Evolutionary conservation across 1,140 invertebrate genomes (phyloP), one percentile per base, ranked within the genome.

Genomic region (Papilio xuthus): DNA sequence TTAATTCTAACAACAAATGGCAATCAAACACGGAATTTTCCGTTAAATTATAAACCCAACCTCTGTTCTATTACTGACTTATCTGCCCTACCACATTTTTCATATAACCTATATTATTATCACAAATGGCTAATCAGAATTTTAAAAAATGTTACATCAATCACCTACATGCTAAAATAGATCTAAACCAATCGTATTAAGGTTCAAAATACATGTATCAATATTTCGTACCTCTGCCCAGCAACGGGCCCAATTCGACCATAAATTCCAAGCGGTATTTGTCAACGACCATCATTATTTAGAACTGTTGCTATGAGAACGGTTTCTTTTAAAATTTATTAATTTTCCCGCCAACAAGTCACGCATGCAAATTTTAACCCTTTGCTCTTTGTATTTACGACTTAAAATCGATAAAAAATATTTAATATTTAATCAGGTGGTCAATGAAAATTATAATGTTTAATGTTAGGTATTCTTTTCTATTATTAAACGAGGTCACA

Each of bases 241-340:
- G n/a, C 32, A 37, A 69, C 18, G 67, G 26, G 28, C 32, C 15
- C 28, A 71, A 71, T 44, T 20, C 37, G 37, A 71, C 18, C 10
- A 71, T 44, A 71, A 71, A 71, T 71, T 42, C 10, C 32, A 12
- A 71, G 70, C 41, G 18, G 41, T 44, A 71, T 71, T 42, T 71
- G 32, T 71, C 70, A 71, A 71, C 41, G 70, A 71, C 70, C 32
- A 20, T 26, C 32, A 71, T 71, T 71, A 71, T 71, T 71, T 44
- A 71, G 70, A 71, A 42, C 70, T 71, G 70, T 71, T 71, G 41
- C 70, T 44, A 71, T 44, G 70, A 41, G 70, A 44, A 71, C 70
- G 18, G 37, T 41, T 41, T 71, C 70, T 37, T 37, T 71, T 71
- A 71, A 41, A 42, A 6, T 69, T 32, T 70, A 37, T 70, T 37